Evolutionary conservation across 2,113 vertebrate species (phyloP).

Genomic region (Anolis carolinensis): DNA sequence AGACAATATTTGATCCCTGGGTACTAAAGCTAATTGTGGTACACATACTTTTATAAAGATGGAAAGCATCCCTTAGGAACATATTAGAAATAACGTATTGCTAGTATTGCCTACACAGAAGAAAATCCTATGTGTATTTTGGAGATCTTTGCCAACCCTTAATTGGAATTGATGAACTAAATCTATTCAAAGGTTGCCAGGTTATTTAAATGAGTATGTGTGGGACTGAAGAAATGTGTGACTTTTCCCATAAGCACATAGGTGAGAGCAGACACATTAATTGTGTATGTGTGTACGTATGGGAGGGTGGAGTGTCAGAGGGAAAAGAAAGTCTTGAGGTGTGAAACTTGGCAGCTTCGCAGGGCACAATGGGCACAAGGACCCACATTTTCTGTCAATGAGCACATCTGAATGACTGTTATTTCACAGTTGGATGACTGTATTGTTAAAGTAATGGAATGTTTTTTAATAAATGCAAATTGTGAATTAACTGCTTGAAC

Average conservation of each 20-base stretch:
- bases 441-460: constrained; percentile 73
- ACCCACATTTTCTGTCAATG: constrained; percentile 68
- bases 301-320: constrained; percentile 36
- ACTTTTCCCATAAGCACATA: constrained; percentile 65
- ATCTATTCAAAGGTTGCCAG: constrained; percentile 73
- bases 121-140: constrained; percentile 70
- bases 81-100: constrained; percentile 65
- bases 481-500: constrained; percentile 64
- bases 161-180: constrained; percentile 77
- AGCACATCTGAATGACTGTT: constrained; percentile 61
- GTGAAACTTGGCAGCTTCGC: constrained; percentile 71
- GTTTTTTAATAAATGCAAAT: constrained; percentile 74
- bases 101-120: constrained; percentile 68
- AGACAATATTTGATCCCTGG: constrained; percentile 55
- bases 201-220: constrained; percentile 64
- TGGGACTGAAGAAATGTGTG: constrained; percentile 67
- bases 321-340: constrained; percentile 57
- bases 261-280: constrained; percentile 70
- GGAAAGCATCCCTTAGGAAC: constrained; percentile 58
- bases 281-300: constrained; percentile 50
- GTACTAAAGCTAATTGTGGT: constrained; percentile 49
- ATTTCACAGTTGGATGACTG: constrained; percentile 59
- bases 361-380: constrained; percentile 58
- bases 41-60: constrained; percentile 42
- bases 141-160: constrained; percentile 72